phyloP scores from a whole-genome alignment of 2,797 vertebrate species.

The Sylvia borin region DNA sequence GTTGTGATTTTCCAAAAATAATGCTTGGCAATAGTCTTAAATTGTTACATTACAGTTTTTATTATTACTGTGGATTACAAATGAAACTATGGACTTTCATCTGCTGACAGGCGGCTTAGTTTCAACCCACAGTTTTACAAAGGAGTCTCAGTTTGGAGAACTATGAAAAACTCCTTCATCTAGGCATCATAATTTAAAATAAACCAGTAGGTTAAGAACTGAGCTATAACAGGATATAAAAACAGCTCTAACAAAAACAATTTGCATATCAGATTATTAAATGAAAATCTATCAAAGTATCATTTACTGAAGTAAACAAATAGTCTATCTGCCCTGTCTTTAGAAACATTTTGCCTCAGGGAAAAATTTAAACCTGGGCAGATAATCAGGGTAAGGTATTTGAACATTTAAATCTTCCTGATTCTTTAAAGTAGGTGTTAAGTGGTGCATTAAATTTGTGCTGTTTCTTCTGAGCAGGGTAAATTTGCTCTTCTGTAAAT shows the following conservation, averaged over 20 bases:
- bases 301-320: neutral
- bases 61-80: neutral
- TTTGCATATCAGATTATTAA: conserved; percentile 30
- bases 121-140: neutral
- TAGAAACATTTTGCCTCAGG: conserved; percentile 32
- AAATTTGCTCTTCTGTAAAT: conserved; percentile 48
- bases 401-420: conserved; percentile 48
- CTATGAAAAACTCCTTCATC: neutral
- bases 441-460: conserved; percentile 60
- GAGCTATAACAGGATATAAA: neutral
- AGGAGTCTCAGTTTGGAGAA: neutral
- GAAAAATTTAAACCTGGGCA: conserved; percentile 23
- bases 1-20: conserved; percentile 12
- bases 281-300: conserved; percentile 14
- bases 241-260: neutral
- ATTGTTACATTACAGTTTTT: neutral
- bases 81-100: neutral
- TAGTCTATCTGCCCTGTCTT: neutral
- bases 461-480: conserved; percentile 21
- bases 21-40: neutral
- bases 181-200: neutral
- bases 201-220: neutral
- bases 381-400: conserved; percentile 47
- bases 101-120: neutral
- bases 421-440: conserved; percentile 46